Evolutionary conservation across 2,113 vertebrate species (phyloP).

Genomic region (Dolichallabes microphthalmus): DNA sequence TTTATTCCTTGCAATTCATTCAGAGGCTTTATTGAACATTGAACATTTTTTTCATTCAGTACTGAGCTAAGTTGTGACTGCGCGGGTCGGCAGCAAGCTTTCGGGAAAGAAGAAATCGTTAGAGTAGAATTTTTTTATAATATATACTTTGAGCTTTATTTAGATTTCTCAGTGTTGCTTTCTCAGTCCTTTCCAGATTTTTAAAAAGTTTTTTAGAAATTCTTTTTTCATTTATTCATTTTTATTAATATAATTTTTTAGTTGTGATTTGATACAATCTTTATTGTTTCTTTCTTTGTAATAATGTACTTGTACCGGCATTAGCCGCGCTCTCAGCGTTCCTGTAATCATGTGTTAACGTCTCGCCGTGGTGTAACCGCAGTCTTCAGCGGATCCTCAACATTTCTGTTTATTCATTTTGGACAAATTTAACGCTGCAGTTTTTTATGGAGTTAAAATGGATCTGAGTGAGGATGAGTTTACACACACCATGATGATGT

Average conservation of each 20-base stretch:
- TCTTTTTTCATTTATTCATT: no score
- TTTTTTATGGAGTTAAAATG: neutral
- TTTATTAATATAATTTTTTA: no score
- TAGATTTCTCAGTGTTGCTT: neutral
- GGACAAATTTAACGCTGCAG: no score
- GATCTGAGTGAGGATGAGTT: neutral
- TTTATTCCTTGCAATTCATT: neutral
- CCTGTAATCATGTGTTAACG: constrained; percentile 60
- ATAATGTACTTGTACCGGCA: neutral
- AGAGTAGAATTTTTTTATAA: neutral
- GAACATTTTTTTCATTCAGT: neutral
- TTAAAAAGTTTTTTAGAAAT: no score
- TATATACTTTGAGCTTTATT: neutral
- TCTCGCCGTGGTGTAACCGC: constrained; percentile 54
- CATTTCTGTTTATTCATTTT: no score
- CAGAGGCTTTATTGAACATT: neutral
- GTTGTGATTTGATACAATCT: no score
- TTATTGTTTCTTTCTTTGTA: no score
- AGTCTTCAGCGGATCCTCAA: constrained; percentile 33
- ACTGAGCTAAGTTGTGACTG: neutral
- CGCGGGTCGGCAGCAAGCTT: neutral
- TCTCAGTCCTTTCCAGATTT: no score
- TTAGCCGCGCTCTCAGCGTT: constrained; percentile 59
- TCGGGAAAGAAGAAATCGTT: neutral
- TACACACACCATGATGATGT: no score